Evolutionary conservation across 2,888 invertebrate species (phyloP).

Genomic region (Heliconius sara): DNA sequence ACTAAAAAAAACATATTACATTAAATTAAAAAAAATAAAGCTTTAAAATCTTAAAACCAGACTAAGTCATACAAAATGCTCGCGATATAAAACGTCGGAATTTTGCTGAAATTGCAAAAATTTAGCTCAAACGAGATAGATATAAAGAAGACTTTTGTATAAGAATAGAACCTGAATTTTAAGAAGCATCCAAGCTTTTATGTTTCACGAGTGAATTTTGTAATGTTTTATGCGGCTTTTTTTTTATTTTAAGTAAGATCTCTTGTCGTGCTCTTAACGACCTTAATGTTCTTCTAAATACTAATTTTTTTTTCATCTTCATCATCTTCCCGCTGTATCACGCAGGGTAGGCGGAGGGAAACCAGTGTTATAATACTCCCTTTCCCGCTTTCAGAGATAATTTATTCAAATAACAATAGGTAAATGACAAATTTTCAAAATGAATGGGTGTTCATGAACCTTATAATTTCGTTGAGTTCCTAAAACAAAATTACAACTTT

Average conservation of each 20-base stretch:
- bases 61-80: slow-evolving; percentile 30
- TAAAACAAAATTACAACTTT: slow-evolving; percentile 49
- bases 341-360: too few relatives aligned
- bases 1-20: neutral
- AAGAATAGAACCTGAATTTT: slow-evolving; percentile 39
- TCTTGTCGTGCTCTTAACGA: neutral
- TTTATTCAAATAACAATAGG: neutral
- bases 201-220: slow-evolving; percentile 28
- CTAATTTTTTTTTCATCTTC: neutral
- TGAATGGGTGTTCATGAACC: slow-evolving; percentile 27
- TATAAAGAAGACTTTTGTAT: slow-evolving; percentile 39
- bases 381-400: too few relatives aligned
- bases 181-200: slow-evolving; percentile 34
- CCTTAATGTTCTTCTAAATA: neutral
- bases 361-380: too few relatives aligned
- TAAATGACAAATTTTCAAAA: neutral
- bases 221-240: slow-evolving; percentile 40
- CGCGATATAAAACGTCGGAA: slow-evolving; percentile 20
- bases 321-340: too few relatives aligned
- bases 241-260: slow-evolving; percentile 22
- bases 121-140: slow-evolving; percentile 29
- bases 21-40: neutral
- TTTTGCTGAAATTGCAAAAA: slow-evolving; percentile 37
- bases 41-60: slow-evolving; percentile 17
- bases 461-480: slow-evolving; percentile 40